These are phyloP conservation scores for Heterodera filipjevi DNA, from an alignment of 2,888 invertebrate genomes.

Conservation along the genomic window DNA sequence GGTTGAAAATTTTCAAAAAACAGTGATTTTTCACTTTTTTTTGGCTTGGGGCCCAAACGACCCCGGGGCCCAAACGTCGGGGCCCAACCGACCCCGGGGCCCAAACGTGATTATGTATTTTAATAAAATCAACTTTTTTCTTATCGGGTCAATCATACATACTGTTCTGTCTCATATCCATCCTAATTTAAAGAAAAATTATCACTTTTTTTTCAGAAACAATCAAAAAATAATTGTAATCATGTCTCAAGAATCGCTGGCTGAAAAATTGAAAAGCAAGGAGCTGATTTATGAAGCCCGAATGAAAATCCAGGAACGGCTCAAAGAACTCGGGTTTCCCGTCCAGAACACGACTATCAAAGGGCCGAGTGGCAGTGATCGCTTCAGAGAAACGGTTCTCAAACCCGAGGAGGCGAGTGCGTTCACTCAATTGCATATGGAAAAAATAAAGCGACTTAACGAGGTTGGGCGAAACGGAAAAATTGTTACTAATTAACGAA, in stretches of 20 bases:
- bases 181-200: too few relatives aligned
- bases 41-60: too few relatives aligned
- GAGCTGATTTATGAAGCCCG: constrained; percentile 93
- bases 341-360: not conserved
- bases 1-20: too few relatives aligned
- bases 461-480: not conserved
- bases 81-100: too few relatives aligned
- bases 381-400: constrained; percentile 27
- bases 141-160: too few relatives aligned
- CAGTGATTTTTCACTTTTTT: too few relatives aligned
- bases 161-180: too few relatives aligned
- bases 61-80: too few relatives aligned
- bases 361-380: not conserved
- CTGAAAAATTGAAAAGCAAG: constrained; percentile 66
- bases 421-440: constrained; percentile 39
- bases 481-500: not conserved
- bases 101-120: too few relatives aligned
- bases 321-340: constrained; percentile 73
- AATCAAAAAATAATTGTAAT: too few relatives aligned
- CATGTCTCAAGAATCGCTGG: constrained; percentile 19
- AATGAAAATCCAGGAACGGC: constrained; percentile 85
- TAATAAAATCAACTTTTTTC: too few relatives aligned
- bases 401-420: constrained; percentile 43
- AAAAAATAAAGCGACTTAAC: constrained; percentile 25
- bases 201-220: too few relatives aligned